Evolutionary conservation across 2,888 invertebrate species (phyloP).

Genomic region (Trichopoda pennipes): DNA sequence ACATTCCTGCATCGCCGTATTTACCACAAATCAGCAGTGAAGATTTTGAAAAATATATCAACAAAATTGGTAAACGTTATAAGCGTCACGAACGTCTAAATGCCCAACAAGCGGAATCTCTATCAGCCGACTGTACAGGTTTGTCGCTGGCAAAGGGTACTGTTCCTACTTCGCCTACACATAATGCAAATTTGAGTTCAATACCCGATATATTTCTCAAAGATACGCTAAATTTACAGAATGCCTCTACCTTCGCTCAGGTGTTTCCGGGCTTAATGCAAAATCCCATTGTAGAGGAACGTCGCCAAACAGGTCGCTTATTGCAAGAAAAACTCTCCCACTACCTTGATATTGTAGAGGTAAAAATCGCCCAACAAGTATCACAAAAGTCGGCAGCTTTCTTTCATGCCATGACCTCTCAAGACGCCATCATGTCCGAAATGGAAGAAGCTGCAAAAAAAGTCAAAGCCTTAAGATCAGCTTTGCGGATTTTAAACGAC

Average conservation of each 20-base stretch:
- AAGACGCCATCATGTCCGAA: conserved; percentile 97
- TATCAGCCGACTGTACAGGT: conserved; percentile 59
- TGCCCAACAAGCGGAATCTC: conserved; percentile 66
- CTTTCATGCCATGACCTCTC: conserved; percentile 98
- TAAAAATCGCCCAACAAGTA: conserved; percentile 78
- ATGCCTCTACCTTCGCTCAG: conserved; percentile 89
- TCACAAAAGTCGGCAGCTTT: conserved; percentile 98
- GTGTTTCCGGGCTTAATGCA: conserved; percentile 88
- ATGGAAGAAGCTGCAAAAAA: conserved; percentile 91
- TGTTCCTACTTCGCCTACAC: conserved; percentile 69
- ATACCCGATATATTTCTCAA: conserved; percentile 94
- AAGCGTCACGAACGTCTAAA: conserved; percentile 84
- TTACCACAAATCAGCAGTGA: conserved; percentile 90
- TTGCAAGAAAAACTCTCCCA: conserved; percentile 95
- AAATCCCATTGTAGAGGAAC: conserved; percentile 72
- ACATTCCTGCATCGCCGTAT: conserved; percentile 89
- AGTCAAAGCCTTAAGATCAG: conserved; percentile 87
- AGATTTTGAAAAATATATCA: conserved; percentile 93
- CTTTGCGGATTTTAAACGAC: conserved; percentile 89
- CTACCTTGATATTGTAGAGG: conserved; percentile 96
- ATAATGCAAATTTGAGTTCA: conserved; percentile 82
- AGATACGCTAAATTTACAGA: conserved; percentile 89
- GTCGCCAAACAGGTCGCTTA: conserved; percentile 83
- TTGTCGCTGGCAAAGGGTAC: neutral
- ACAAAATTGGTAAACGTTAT: conserved; percentile 87